phyloP scores from a whole-genome alignment of 1,140 invertebrate genomes.

The Brachionus calyciflorus region DNA sequence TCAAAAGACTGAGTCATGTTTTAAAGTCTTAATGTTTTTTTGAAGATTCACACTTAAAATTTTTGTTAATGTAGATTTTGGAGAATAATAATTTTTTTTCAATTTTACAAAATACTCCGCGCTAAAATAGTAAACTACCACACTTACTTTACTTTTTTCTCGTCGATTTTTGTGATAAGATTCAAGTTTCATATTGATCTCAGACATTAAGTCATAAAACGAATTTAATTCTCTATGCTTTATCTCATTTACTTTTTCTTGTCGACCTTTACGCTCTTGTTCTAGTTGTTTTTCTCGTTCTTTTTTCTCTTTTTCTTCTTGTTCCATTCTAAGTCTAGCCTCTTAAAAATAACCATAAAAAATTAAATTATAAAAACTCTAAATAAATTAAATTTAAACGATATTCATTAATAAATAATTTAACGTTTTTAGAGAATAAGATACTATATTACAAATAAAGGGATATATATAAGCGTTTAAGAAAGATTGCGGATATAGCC shows the following conservation, averaged over 20 bases:
- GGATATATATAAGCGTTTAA: no score
- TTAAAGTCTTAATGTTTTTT: no score
- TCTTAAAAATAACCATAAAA: conserved; percentile 47
- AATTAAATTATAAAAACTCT: background rate
- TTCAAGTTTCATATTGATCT: conserved; percentile 16
- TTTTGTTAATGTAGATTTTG: no score
- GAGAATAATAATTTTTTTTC: no score
- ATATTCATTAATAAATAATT: background rate
- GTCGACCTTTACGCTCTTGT: conserved; percentile 53
- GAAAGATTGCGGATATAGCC: background rate
- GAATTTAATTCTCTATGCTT: conserved; percentile 4
- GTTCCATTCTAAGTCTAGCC: conserved; percentile 42
- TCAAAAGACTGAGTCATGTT: no score
- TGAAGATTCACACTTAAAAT: no score
- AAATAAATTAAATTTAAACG: conserved; percentile 15
- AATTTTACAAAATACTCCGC: no score
- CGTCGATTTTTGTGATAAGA: conserved; percentile 49
- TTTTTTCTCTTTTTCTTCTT: conserved; percentile 50
- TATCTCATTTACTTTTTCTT: conserved; percentile 52
- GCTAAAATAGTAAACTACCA: no score
- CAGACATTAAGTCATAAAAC: conserved; percentile 10
- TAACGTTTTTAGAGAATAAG: no score
- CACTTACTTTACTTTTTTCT: conserved; percentile 52
- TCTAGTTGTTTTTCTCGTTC: conserved; percentile 50
- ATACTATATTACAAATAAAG: no score